These are phyloP conservation scores for Campoplex nolae DNA, from an alignment of 2,888 invertebrate genomes.

Conservation along the genomic window DNA sequence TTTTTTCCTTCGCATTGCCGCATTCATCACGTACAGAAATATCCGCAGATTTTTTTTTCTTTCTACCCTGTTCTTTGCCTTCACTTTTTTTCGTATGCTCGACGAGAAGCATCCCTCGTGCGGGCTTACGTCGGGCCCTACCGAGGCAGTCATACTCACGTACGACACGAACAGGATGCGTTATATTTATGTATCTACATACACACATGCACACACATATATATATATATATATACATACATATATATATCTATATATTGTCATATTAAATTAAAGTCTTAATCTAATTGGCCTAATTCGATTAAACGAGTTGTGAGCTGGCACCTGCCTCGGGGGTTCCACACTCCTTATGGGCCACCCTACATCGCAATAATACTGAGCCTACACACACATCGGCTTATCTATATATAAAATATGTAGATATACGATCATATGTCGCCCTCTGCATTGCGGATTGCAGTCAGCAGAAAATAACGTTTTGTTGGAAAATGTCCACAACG, in stretches of 20 bases:
- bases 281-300: conserved; percentile 69
- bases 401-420: background rate
- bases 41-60: conserved; percentile 28
- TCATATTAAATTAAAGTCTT: conserved; percentile 67
- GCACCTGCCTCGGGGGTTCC: conserved; percentile 34
- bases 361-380: background rate
- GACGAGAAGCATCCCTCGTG: conserved; percentile 13
- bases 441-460: conserved; percentile 67
- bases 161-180: conserved; percentile 13
- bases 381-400: background rate
- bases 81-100: conserved; percentile 9
- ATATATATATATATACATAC: too few species aligned
- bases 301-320: conserved; percentile 63
- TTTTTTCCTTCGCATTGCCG: background rate
- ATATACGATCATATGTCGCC: conserved; percentile 18
- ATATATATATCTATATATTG: background rate
- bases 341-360: conserved; percentile 50
- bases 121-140: conserved; percentile 21
- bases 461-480: conserved; percentile 37
- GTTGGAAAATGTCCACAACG: conserved; percentile 13
- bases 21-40: background rate
- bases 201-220: background rate
- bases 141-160: background rate
- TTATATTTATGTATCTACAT: conserved; percentile 8
- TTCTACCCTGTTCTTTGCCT: background rate